Evolutionary conservation across 2,113 vertebrate species (phyloP).

Genomic region (Chelonoidis abingdonii): DNA sequence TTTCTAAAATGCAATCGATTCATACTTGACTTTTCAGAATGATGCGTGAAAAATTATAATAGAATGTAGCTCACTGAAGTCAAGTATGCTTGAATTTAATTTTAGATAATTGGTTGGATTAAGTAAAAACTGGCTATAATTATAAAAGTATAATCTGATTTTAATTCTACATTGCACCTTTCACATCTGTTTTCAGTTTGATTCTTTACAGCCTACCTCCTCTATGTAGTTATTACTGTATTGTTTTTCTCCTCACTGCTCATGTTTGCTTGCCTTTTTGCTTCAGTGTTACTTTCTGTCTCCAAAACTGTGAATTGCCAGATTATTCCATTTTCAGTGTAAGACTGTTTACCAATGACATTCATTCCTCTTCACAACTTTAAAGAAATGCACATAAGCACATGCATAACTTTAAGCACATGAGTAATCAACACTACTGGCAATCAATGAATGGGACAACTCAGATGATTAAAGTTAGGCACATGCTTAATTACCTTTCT

Average conservation of each 20-base stretch:
- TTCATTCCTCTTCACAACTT: neutral
- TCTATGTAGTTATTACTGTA: neutral
- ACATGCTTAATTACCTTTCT: neutral
- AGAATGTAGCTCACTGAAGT: slow-evolving; percentile 67
- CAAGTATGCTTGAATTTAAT: slow-evolving; percentile 71
- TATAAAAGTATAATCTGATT: slow-evolving; percentile 52
- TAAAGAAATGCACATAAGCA: neutral
- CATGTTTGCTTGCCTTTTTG: neutral
- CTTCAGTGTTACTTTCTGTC: neutral
- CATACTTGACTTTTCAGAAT: slow-evolving; percentile 76
- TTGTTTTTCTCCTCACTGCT: neutral
- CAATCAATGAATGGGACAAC: neutral
- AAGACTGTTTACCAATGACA: neutral
- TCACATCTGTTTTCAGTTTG: neutral
- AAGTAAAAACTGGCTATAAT: slow-evolving; percentile 62
- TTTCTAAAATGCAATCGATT: slow-evolving; percentile 66
- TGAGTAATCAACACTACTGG: neutral
- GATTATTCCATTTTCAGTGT: neutral
- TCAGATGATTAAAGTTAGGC: neutral
- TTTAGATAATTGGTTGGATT: slow-evolving; percentile 71
- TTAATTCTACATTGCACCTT: slow-evolving; percentile 35
- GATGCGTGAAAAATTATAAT: slow-evolving; percentile 51
- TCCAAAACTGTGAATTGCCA: accelerated
- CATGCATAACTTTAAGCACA: neutral
- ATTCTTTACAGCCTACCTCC: neutral